These are phyloP conservation scores for Lepidochrysops patricia DNA, from an alignment of 2,888 invertebrate species.

Conservation along the genomic window DNA sequence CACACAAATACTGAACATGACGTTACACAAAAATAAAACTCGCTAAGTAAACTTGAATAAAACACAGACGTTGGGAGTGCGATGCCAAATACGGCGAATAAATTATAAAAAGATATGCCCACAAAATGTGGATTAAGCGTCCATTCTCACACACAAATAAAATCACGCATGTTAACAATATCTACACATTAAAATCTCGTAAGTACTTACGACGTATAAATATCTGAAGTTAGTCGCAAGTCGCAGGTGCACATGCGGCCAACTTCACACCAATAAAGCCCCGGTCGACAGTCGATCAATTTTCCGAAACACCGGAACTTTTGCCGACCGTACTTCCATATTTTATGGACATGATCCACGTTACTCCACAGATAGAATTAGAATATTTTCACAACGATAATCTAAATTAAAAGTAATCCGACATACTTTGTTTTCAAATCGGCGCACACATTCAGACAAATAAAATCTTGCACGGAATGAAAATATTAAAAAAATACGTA, in stretches of 20 bases:
- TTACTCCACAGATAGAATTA: neutral
- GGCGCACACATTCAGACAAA: constrained; percentile 60
- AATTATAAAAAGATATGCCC: neutral
- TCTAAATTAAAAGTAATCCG: constrained; percentile 28
- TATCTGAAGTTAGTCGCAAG: neutral
- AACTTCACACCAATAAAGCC: neutral
- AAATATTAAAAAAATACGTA: constrained; percentile 65
- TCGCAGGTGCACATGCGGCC: neutral
- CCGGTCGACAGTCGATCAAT: neutral
- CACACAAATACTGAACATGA: constrained; percentile 15
- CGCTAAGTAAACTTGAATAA: constrained; percentile 12
- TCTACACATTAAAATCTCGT: constrained; percentile 6
- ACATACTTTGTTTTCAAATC: constrained; percentile 44
- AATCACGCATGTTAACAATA: constrained; percentile 2
- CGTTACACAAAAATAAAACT: constrained; percentile 26
- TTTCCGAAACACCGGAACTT: neutral
- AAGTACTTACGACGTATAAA: constrained; percentile 2
- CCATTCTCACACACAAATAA: constrained; percentile 1
- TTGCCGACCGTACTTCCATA: neutral
- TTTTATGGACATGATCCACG: neutral
- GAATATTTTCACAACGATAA: constrained; percentile 24
- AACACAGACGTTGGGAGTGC: constrained; percentile 8
- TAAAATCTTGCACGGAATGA: constrained; percentile 64
- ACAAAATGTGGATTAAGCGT: neutral
- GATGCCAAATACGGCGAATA: neutral